A percentile compares a stretch with the other conserved stretches of the same genome.
Conservation (phyloP, 2,113 vertebrate genomes). For the Colius striatus region DNA sequence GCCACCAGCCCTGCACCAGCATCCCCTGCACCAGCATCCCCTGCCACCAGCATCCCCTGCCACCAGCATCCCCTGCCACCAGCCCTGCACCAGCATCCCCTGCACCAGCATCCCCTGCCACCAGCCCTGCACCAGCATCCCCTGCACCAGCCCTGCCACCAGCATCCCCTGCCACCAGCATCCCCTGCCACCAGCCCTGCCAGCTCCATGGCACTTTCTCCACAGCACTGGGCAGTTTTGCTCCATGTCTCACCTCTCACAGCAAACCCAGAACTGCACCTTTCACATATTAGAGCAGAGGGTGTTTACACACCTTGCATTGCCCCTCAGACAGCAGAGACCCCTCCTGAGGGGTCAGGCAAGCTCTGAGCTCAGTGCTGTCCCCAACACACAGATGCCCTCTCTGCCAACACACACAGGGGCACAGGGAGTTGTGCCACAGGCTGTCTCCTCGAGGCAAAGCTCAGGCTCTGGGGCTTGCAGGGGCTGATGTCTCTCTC, state of each 20-base stretch:
- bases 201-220: fast-evolving
- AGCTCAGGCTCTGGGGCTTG: fast-evolving
- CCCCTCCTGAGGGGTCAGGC: not conserved
- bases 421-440: not conserved
- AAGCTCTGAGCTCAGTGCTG: not conserved
- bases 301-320: not conserved
- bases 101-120: too few relatives aligned
- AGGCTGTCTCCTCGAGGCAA: not conserved
- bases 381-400: not conserved
- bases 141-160: too few relatives aligned
- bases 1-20: too few relatives aligned
- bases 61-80: not conserved
- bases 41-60: not conserved
- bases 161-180: too few relatives aligned
- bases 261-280: fast-evolving
- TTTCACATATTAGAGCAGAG: not conserved
- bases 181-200: not conserved
- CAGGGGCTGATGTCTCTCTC: fast-evolving
- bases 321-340: not conserved
- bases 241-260: fast-evolving
- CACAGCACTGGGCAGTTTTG: not conserved
- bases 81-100: too few relatives aligned
- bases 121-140: too few relatives aligned
- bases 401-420: too few relatives aligned
- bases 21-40: not conserved